Evolutionary conservation across 2,113 vertebrate genomes (phyloP).

Genomic region (Elgaria multicarinata): DNA sequence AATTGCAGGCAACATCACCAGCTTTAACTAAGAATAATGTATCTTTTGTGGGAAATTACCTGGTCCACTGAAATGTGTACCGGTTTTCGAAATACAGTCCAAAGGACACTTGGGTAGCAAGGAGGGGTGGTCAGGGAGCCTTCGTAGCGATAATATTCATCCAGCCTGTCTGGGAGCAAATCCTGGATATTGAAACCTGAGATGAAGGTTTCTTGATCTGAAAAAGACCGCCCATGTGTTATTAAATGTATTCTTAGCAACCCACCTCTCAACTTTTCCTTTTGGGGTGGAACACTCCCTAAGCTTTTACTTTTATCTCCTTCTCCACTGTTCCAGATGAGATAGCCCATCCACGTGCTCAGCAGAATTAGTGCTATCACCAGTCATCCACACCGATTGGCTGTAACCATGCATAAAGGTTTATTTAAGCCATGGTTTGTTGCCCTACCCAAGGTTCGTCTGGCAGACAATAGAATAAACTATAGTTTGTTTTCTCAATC

Average conservation of each 20-base stretch:
- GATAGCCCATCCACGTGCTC: background rate
- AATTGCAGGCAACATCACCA: background rate
- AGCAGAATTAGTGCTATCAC: background rate
- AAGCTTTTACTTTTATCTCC: background rate
- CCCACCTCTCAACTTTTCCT: too few species aligned
- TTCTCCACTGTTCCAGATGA: background rate
- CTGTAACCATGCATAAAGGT: background rate
- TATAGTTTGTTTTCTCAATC: too few species aligned
- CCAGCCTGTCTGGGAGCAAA: conserved; percentile 83
- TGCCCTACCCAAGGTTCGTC: too few species aligned
- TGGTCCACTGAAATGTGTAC: conserved; percentile 88
- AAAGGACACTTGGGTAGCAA: conserved; percentile 92
- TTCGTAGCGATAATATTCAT: conserved; percentile 91
- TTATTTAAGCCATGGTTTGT: too few species aligned
- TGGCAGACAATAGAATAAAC: too few species aligned
- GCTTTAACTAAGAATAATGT: background rate
- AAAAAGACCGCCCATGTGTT: background rate
- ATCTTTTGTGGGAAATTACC: conserved; percentile 74
- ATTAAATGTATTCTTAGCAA: background rate
- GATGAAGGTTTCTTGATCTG: conserved; percentile 83
- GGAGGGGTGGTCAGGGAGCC: conserved; percentile 97
- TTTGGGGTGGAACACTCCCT: background rate
- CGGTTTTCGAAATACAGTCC: conserved; percentile 89
- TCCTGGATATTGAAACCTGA: conserved; percentile 85
- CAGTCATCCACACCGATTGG: background rate